These are phyloP conservation scores for Crepidodera aurea DNA, from an alignment of 2,888 invertebrate genomes.

Conservation along the genomic window DNA sequence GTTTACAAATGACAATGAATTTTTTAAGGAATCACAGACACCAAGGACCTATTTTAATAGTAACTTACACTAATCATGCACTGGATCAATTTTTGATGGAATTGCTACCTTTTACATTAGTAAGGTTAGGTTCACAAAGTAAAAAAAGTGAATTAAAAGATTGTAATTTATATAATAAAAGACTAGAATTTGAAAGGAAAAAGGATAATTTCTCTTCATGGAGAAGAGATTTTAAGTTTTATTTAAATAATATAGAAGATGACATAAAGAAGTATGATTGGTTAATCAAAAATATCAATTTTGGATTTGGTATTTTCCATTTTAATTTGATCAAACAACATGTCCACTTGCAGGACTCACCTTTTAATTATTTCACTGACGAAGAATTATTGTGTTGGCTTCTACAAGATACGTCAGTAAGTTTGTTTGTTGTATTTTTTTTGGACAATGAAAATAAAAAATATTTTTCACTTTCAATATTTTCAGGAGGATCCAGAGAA, in stretches of 20 bases:
- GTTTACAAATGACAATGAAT: constrained; percentile 75
- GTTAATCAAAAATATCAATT: background rate
- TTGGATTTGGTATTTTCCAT: background rate
- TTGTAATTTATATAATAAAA: background rate
- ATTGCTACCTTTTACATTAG: constrained; percentile 51
- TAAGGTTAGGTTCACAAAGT: background rate
- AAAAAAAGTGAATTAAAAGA: background rate
- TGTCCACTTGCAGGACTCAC: background rate
- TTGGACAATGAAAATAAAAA: too few relatives aligned
- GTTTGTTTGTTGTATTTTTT: too few relatives aligned
- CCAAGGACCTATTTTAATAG: constrained; percentile 72
- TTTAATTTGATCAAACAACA: background rate
- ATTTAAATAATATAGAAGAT: background rate
- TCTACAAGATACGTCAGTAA: too few relatives aligned
- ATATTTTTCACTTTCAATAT: too few relatives aligned
- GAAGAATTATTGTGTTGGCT: background rate
- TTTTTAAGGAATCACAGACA: constrained; percentile 67
- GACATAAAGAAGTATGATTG: background rate
- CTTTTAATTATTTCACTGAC: background rate
- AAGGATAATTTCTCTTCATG: background rate
- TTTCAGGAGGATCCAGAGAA: too few relatives aligned
- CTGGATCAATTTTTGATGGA: constrained; percentile 86
- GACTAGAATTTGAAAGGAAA: background rate
- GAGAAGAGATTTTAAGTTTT: background rate
- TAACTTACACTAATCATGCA: constrained; percentile 88